Evolutionary conservation across 2,797 vertebrate species (phyloP), one percentile per base, ranked within the genome.

Genomic region (Chrysocyon brachyurus): DNA sequence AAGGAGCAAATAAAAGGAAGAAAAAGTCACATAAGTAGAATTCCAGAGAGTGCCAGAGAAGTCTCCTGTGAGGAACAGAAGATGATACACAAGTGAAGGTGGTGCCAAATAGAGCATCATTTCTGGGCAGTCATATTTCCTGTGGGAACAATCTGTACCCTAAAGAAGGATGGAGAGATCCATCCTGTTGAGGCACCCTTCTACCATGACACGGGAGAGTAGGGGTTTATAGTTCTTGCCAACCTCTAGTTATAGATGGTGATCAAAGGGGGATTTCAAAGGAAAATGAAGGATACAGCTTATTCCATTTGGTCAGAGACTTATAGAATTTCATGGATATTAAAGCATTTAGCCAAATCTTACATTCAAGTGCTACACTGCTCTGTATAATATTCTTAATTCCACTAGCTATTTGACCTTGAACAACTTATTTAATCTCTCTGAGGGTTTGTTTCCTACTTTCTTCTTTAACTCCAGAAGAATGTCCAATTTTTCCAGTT

Each of bases 111-210:
- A 49, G 36, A 88, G 56, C 75, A 3, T 95, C 94, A 81, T 96
- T 97, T 97, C 96, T 96, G 91, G 87, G 95, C 61, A 87, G 87
- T 90, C 16, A 1, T 26, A 54, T 73, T 94, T 97, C 89, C 93
- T 63, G 3, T 93, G 85, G 96, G 95, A 94, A 88, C 89, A 85
- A 21, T 73, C 21, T 19, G 72, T 79, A 92, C 66, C 87, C 79
- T 82, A 31, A 86, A 81, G 78, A 72, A 78, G 70, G 88, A 72
- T 87, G 83, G 57, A 94, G 73, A 93, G 63, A 64, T 92, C 52
- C 68, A 52, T 82, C 94, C 96, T 85, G 33, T 49, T 12, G 31
- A 78, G 26, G 52, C 61, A 59, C 49, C 15, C n/a, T 66, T 54
- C 61, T 66, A 26, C 59, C 19, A 40, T 14, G 28, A 40, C 61